A percentile compares a stretch with the other conserved stretches of the same genome.
phyloP scores from a whole-genome alignment of 2,113 vertebrate species.

The Neoarius graeffei region DNA sequence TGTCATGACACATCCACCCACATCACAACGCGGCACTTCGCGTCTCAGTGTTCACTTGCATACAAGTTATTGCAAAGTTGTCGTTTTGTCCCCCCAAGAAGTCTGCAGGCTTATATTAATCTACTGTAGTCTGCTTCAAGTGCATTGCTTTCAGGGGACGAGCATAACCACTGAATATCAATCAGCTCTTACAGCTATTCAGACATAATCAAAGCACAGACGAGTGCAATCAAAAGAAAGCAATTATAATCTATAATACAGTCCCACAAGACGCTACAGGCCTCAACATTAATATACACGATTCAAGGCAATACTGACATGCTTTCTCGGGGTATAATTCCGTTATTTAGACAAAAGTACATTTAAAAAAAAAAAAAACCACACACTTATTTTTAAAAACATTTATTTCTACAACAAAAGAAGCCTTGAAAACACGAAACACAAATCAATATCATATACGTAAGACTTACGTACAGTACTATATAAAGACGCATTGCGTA shows the following conservation, averaged over 20 bases:
- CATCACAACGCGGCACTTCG: not conserved
- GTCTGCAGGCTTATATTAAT: not conserved
- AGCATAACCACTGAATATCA: slow-evolving; percentile 13
- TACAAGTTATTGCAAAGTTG: not conserved
- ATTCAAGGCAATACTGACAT: too few relatives aligned
- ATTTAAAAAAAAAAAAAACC: too few relatives aligned
- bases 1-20: slow-evolving; percentile 24
- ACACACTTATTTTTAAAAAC: too few relatives aligned
- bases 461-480: too few relatives aligned
- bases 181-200: slow-evolving; percentile 12
- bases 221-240: not conserved
- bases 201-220: not conserved
- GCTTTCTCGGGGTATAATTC: too few relatives aligned
- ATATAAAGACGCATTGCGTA: too few relatives aligned
- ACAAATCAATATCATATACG: too few relatives aligned
- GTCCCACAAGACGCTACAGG: too few relatives aligned
- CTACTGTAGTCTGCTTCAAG: not conserved
- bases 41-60: not conserved
- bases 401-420: too few relatives aligned
- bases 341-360: too few relatives aligned
- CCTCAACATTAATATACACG: too few relatives aligned
- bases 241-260: not conserved
- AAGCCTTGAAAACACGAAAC: too few relatives aligned
- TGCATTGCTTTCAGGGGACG: not conserved
- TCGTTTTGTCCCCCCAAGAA: not conserved